Conservation (phyloP, 2,113 vertebrate species). For the Pseudorhombus dupliciocellatus region DNA sequence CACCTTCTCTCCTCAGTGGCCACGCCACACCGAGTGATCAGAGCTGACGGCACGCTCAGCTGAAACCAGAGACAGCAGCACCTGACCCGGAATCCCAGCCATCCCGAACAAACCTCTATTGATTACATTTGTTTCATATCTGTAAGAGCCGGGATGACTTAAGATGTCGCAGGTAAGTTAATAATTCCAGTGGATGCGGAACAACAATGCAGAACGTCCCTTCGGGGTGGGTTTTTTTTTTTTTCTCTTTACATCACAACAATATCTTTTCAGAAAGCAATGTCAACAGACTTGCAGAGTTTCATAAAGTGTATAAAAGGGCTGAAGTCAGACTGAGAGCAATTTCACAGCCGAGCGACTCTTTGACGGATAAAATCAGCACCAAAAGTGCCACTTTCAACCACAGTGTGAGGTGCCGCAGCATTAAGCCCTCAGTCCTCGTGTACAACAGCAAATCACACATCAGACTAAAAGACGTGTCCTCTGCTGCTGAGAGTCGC, state of each 20-base stretch:
- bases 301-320: background rate
- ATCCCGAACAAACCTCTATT: background rate
- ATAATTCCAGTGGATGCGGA: background rate
- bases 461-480: too few relatives aligned
- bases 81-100: background rate
- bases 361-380: conserved; percentile 1
- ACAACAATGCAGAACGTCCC: background rate
- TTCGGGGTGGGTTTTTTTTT: too few relatives aligned
- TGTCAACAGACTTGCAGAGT: background rate
- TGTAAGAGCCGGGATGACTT: too few relatives aligned
- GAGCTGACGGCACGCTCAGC: background rate
- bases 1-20: background rate
- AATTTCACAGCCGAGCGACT: background rate
- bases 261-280: background rate
- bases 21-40: background rate
- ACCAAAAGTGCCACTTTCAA: too few relatives aligned
- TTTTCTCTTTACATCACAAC: background rate
- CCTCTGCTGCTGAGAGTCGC: too few relatives aligned
- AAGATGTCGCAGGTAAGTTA: too few relatives aligned
- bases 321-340: background rate
- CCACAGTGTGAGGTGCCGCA: background rate
- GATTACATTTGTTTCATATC: too few relatives aligned
- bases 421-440: background rate
- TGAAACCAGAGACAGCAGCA: background rate
- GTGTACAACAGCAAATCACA: too few relatives aligned